Evolutionary conservation across 1,140 invertebrate genomes (phyloP).

Genomic region (Xylocopa sonorina): DNA sequence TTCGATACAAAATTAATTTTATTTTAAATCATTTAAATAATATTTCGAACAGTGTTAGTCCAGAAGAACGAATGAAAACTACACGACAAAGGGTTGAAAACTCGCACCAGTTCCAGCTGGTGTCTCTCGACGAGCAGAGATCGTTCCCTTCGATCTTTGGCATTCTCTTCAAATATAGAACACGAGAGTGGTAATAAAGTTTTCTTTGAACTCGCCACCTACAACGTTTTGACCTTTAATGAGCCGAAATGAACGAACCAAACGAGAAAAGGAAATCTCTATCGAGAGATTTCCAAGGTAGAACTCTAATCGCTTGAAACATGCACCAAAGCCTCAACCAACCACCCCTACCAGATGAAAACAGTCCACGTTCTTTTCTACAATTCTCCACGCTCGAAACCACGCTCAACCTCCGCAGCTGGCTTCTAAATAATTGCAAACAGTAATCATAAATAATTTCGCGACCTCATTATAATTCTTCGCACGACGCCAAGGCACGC

Average conservation of each 20-base stretch:
- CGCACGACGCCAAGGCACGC: background rate
- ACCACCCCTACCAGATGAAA: no score
- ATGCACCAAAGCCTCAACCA: no score
- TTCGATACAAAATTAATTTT: background rate
- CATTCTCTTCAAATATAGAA: background rate
- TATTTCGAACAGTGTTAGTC: no score
- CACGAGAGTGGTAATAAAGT: no score
- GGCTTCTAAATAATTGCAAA: background rate
- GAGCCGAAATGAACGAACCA: background rate
- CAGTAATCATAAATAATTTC: background rate
- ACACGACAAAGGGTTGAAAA: no score
- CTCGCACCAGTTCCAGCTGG: no score
- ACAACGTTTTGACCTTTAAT: slow-evolving; percentile 17
- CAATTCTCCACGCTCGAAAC: background rate
- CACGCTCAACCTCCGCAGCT: background rate
- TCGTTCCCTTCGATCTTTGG: background rate
- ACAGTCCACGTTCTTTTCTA: background rate
- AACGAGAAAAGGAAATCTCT: background rate
- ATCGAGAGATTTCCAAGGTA: background rate
- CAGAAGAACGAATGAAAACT: no score
- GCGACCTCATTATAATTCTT: background rate
- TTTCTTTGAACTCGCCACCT: background rate
- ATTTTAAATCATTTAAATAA: no score
- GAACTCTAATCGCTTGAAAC: no score
- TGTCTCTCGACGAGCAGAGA: background rate